These are phyloP conservation scores for Sinelater perroti DNA, from an alignment of 2,888 invertebrate genomes.

Conservation along the genomic window DNA sequence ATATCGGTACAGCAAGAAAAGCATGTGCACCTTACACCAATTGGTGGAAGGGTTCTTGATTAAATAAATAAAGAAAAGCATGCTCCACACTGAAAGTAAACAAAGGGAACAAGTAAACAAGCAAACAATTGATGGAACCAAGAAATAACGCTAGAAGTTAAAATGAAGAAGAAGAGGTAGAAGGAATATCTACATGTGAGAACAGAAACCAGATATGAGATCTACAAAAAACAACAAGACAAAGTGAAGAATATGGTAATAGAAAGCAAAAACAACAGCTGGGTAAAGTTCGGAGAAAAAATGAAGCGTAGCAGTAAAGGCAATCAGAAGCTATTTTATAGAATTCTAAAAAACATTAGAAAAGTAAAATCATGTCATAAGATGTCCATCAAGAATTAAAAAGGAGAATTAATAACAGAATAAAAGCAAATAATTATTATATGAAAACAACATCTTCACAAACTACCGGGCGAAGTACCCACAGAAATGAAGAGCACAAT, in stretches of 20 bases:
- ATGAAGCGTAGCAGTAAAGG: conserved; percentile 2
- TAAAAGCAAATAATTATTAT: conserved; percentile 1
- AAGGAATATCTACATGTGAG: too few species aligned
- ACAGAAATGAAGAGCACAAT: background rate
- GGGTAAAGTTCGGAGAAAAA: conserved; percentile 4
- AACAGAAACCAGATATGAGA: background rate
- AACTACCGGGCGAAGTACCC: background rate
- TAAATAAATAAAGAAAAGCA: too few species aligned
- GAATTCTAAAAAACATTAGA: background rate
- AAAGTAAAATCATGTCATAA: background rate
- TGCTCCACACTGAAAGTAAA: background rate
- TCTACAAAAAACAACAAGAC: background rate
- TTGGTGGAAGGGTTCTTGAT: too few species aligned
- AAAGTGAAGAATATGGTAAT: conserved; percentile 3
- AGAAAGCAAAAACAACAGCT: background rate
- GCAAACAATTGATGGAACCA: conserved; percentile 1
- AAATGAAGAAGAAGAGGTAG: too few species aligned
- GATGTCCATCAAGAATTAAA: background rate
- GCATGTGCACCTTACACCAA: too few species aligned
- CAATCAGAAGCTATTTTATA: conserved; percentile 10
- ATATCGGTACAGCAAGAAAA: too few species aligned
- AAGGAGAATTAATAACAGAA: conserved; percentile 6
- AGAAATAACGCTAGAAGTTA: background rate
- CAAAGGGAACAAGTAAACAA: background rate
- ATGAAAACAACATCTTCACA: conserved; percentile 14